phyloP scores from a whole-genome alignment of 2,797 vertebrate genomes.

The Onychomys arenicola region DNA sequence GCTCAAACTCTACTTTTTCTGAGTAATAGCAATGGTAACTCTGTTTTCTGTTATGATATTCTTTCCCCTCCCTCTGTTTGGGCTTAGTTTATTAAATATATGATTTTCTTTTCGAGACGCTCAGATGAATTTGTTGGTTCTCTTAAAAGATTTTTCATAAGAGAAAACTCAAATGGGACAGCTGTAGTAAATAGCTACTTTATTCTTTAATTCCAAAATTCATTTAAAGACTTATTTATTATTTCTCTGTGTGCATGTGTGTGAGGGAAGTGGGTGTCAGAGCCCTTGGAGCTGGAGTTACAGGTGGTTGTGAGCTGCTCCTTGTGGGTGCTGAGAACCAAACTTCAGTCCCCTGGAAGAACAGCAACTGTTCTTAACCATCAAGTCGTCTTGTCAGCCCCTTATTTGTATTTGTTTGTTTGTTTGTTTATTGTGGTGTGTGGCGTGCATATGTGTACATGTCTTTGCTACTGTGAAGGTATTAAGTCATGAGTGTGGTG shows the following conservation, averaged over 20 bases:
- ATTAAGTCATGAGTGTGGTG: not conserved
- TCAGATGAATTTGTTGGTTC: conserved; percentile 9
- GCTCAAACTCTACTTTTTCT: not conserved
- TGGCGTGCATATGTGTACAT: not conserved
- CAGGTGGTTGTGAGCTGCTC: not conserved
- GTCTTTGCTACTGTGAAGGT: not conserved
- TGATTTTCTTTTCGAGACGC: not conserved
- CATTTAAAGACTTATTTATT: not conserved
- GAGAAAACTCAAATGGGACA: not conserved
- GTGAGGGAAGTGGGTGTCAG: not conserved
- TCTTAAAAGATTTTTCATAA: not conserved
- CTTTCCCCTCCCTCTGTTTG: not conserved
- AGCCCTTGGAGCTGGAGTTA: not conserved
- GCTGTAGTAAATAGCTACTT: not conserved
- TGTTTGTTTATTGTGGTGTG: not conserved
- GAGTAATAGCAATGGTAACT: not conserved
- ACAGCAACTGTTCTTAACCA: not conserved
- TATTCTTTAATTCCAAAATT: not conserved
- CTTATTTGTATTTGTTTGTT: not conserved
- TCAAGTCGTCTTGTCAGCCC: not conserved
- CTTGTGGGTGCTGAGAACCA: not conserved
- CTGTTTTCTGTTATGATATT: not conserved
- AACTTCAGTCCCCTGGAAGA: not conserved
- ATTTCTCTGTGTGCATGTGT: not conserved
- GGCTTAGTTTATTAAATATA: conserved; percentile 42